These are phyloP conservation scores for Myrmophylax atrothorax DNA, from an alignment of 2,113 vertebrate species.

Conservation along the genomic window DNA sequence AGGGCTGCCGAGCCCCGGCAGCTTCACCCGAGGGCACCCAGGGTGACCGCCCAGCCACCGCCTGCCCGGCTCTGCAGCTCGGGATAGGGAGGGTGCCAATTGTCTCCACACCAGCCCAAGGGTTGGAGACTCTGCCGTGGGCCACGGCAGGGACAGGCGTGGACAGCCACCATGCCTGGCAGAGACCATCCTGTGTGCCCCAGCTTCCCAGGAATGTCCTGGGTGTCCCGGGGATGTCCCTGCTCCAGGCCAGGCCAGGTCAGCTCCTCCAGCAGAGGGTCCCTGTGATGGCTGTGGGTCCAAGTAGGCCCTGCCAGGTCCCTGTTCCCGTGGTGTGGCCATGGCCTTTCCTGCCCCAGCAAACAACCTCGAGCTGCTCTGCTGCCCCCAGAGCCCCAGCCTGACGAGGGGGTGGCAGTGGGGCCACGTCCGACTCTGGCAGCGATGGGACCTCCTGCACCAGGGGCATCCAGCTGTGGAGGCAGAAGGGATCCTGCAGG, in stretches of 20 bases:
- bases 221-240: not conserved
- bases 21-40: not conserved
- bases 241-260: not conserved
- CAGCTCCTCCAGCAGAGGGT: not conserved
- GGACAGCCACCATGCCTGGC: not conserved
- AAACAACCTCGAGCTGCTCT: not conserved
- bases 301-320: not conserved
- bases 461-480: not conserved
- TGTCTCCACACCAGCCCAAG: not conserved
- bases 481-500: not conserved
- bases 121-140: not conserved
- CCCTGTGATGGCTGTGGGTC: not conserved
- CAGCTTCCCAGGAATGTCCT: not conserved
- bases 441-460: not conserved
- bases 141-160: not conserved
- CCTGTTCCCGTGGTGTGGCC: not conserved
- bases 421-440: not conserved
- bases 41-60: fast-evolving
- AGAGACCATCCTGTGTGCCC: not conserved
- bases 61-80: not conserved
- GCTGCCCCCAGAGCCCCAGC: not conserved
- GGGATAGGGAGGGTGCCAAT: not conserved
- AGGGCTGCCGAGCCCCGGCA: not conserved
- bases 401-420: fast-evolving
- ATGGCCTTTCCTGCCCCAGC: not conserved